Conservation (phyloP, 2,797 vertebrate species). For the Hoplostethus mediterraneus region DNA sequence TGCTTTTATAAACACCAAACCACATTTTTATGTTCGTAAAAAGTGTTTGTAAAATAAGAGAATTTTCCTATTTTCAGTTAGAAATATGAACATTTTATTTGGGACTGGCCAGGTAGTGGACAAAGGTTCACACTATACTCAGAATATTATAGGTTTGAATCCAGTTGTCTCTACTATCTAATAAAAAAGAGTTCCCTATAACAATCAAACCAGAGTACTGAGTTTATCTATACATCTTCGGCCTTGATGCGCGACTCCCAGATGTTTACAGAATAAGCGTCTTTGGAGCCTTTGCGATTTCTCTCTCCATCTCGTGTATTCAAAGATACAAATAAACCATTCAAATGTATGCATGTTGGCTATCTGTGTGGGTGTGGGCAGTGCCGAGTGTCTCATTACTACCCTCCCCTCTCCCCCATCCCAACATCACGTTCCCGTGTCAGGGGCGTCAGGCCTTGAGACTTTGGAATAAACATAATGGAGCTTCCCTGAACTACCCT, state of each 20-base stretch:
- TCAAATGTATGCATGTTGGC: neutral
- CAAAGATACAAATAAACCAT: neutral
- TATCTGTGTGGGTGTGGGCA: too few relatives aligned
- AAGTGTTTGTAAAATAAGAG: neutral
- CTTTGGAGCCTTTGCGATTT: neutral
- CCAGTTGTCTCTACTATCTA: neutral
- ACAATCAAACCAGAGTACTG: conserved; percentile 15
- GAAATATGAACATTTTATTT: neutral
- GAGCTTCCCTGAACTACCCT: neutral
- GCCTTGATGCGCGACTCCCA: neutral
- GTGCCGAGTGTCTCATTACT: neutral
- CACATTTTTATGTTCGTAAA: conserved; percentile 46
- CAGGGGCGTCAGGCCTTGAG: neutral
- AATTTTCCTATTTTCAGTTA: neutral
- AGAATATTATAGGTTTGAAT: conserved; percentile 51
- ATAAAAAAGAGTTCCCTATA: conserved; percentile 1
- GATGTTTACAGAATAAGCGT: neutral
- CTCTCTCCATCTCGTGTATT: neutral
- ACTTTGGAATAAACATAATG: neutral
- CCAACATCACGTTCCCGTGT: neutral
- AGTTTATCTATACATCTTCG: neutral
- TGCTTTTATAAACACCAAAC: conserved; percentile 45
- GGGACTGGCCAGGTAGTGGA: too few relatives aligned
- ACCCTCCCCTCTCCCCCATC: neutral
- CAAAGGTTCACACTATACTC: neutral